Base-by-base conservation (phyloP, 2,797 vertebrate species). In the Setipinna tenuifilis region DNA sequence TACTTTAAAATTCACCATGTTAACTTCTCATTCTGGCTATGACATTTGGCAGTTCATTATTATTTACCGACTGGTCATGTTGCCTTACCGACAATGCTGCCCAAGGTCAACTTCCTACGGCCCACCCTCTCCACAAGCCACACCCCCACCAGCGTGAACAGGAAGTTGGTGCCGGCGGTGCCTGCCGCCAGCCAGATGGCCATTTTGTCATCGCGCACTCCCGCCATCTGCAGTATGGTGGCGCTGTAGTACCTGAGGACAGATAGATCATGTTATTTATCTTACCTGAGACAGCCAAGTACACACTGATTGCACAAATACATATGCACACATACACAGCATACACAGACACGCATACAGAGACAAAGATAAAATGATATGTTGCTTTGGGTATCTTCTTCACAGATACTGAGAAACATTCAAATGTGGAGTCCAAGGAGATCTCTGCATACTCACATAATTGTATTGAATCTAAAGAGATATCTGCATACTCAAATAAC, bases 201-300 rank as follows among this genome's bases (percentile, higher is more conserved):
- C 46, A 95, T 95, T 83, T 94, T 97, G 65, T 97, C 97, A 0
- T 99, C 96, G 85, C 96, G 95, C 78, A 99, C 97, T 19, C 98
- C 98, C 0, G 97, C 96, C 98, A 99, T 99, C 95, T 99, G 98
- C 90, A 99, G 95, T 89, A 99, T 99, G 87, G 98, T 99, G n/a
- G 98, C 98, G 41, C 98, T 99, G 94, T 99, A 99, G 92, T 99
- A 99, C 98, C 98, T 99, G 28, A 2, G 86, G 84, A 85, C 23
- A 16, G 81, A 57, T 50, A 65, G 16, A 16, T 35, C 35, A 41
- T 35, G 23, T 50, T 1, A 59, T 9, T 50, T 10, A 1, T 54
- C 25, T 25, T 65, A 25, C 58, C 6, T 59, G 58, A 5, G 2
- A 41, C 35, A 41, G 35, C 35, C 35, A 41, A 41, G 50, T 54